Percentiles rank a stretch among this genome's conserved stretches.
Conservation (phyloP, 2,888 invertebrate species). For the Neria commutata region DNA sequence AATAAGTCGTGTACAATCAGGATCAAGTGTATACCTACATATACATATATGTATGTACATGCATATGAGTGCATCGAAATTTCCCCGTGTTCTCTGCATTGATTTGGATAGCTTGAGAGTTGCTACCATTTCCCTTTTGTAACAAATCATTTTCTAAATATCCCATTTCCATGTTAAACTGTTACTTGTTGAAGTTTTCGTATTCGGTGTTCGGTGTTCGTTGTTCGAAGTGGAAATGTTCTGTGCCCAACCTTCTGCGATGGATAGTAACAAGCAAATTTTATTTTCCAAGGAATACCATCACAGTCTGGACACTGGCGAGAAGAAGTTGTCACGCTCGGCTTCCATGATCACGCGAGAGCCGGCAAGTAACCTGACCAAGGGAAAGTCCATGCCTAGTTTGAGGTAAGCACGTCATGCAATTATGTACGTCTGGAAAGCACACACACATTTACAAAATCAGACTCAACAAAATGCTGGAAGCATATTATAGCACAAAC, state of each 20-base stretch:
- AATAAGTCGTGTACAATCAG: no score
- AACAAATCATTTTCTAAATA: no score
- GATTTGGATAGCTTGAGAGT: no score
- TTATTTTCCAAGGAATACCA: slow-evolving; percentile 73
- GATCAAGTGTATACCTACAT: no score
- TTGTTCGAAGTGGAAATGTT: background rate
- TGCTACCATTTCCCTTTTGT: no score
- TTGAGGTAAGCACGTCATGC: slow-evolving; percentile 72
- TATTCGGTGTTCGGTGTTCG: no score
- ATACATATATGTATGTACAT: no score
- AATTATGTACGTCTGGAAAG: no score
- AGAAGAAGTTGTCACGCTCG: slow-evolving; percentile 75
- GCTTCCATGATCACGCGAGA: slow-evolving; percentile 72
- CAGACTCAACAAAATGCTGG: background rate
- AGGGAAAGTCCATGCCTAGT: slow-evolving; percentile 97
- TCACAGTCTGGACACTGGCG: slow-evolving; percentile 81
- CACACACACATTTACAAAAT: background rate
- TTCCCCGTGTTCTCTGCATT: no score
- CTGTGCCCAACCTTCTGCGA: background rate
- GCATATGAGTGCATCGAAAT: no score
- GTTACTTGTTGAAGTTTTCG: no score
- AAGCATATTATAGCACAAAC: background rate
- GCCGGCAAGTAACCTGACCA: slow-evolving; percentile 75
- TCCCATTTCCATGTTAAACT: no score
- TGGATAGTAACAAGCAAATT: slow-evolving; percentile 17